Evolutionary conservation across 2,797 vertebrate species (phyloP).

Genomic region (Acanthurus lineatus): DNA sequence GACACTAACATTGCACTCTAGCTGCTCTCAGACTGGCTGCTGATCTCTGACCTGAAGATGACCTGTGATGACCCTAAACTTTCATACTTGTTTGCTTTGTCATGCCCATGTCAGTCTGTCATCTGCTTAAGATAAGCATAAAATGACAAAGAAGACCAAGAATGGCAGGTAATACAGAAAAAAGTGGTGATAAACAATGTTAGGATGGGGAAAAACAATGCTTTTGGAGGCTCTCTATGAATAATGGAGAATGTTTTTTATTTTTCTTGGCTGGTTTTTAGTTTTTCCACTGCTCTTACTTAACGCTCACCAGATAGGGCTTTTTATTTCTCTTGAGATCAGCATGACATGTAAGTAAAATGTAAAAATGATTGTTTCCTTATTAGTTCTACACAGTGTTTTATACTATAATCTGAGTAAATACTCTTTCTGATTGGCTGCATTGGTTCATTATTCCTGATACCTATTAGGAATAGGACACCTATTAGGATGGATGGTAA

Average conservation of each 20-base stretch:
- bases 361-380: background rate
- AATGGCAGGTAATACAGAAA: background rate
- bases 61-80: slow-evolving; percentile 40
- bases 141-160: background rate
- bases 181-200: background rate
- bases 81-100: slow-evolving; percentile 39
- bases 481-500: no score
- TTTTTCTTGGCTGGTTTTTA: background rate
- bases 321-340: background rate
- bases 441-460: no score
- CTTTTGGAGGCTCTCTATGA: background rate
- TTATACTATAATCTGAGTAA: background rate
- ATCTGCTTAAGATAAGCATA: background rate
- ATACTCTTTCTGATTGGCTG: no score
- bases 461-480: no score
- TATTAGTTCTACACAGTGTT: background rate
- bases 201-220: background rate
- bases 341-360: background rate
- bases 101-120: slow-evolving; percentile 12
- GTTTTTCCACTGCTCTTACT: background rate
- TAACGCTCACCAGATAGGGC: slow-evolving; percentile 10
- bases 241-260: background rate
- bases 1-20: slow-evolving; percentile 43
- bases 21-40: slow-evolving; percentile 16
- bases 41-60: slow-evolving; percentile 57